Base-by-base conservation (phyloP, 2,113 vertebrate species). In the Myodes glareolus region DNA sequence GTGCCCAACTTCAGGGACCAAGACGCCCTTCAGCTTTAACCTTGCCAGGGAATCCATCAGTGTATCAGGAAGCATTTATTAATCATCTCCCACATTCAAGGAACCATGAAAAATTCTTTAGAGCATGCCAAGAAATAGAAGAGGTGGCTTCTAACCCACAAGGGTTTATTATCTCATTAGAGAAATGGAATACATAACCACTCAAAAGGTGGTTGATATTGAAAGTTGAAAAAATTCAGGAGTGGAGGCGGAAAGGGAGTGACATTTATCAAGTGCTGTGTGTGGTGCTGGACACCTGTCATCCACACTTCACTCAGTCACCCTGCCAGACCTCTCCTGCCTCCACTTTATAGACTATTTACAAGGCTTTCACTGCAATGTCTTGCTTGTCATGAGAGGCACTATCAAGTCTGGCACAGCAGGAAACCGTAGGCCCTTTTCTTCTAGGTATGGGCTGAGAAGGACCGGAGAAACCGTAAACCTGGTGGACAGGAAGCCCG, bases 51-150 rank as follows among this genome's bases (percentile, higher is more conserved):
- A 94, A 91, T 47, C 73, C 7, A 16, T 97, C 95, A 52, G 88
- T 98, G 90, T 82, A 13, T 80, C 95, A 94, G 88, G 50, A 94
- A 94, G 92, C 81, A 68, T 29, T 50, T 88, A 91, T 95, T 86
- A 95, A 96, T 97, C 92, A 86, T 91, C 81, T 96, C 61, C 33
- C 85, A 88, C n/a, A 5, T 75, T 52, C 76, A 61, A 73, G 63
- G 73, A 27, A 96, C 82, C 3, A 0, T 76, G 89, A 94, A 92
- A 58, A 86, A 97, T 94, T 68, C 50, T 96, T 72, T 29, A 0
- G 52, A 63, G 47, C 36, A 93, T 90, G 87, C 95, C 87, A 91
- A 91, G 80, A 93, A 94, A 93, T 96, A 68, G 27, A 95, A 93
- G 88, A 91, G 91, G 78, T 75, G 42, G 39, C 94, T 94, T 96